Base-by-base conservation (phyloP, 1,140 invertebrate genomes). In the Schlechtendalia chinensis region DNA sequence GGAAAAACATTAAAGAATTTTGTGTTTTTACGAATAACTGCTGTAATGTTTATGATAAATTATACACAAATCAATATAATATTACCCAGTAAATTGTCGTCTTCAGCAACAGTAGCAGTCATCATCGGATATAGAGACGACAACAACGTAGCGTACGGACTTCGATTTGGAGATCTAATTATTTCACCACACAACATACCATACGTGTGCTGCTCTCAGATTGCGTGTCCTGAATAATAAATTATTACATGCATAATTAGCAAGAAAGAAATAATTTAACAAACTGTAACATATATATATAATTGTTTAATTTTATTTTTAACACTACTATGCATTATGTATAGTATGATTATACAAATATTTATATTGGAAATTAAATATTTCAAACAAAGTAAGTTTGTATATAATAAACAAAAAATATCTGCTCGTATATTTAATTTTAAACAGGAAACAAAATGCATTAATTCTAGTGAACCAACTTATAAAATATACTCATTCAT, bases 131-230 rank as follows among this genome's bases (percentile, higher is more conserved):
- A 83, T 80, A 82, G 83, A 69, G 83, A 80, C 39, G 83, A 80
- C 27, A 84, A 81, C 29, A 84, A 74, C 17, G 84, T 82, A 47
- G 82, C 82, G 82, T 84, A 84, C n/a, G 84, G 84, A 81, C 83
- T 84, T 72, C 84, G 82, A 63, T 82, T 83, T 53, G 81, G 82
- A 1, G 82, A 80, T 81, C 83, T 81, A 32, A 81, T 82, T 63
- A 84, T 65, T 81, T 84, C 83, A 53, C 84, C 84, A 82, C 84
- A 84, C 84, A 84, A 84, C 84, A 84, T 84, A 83, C 82, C 83
- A 83, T 83, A 63, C 32, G 58, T 27, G 22, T 79, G 29, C 27
- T 75, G 56, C 45, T 19, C 16, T 79, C 75, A 79, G 47, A 45
- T 50, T 47, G 24, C 4, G 22, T 5, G 50, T 22, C 58, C 58